Percentiles rank a stretch among this genome's conserved stretches.
Conservation (phyloP, 1,140 invertebrate genomes). For the Cecropterus lyciades region DNA sequence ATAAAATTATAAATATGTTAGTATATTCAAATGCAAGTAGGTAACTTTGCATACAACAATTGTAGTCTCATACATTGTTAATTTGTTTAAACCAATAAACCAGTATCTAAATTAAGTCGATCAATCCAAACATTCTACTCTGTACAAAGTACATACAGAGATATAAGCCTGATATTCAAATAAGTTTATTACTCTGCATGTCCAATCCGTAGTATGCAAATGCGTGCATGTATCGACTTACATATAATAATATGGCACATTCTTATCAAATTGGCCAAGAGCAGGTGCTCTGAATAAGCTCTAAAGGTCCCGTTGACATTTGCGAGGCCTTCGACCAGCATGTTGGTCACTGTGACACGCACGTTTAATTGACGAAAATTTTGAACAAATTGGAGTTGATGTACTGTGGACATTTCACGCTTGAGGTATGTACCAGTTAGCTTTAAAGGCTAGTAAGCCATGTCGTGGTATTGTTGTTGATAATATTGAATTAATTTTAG, state of each 20-base stretch:
- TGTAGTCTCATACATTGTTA: not conserved
- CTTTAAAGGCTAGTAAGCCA: slow-evolving; percentile 6
- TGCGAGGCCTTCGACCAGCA: slow-evolving; percentile 56
- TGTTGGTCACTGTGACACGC: slow-evolving; percentile 61
- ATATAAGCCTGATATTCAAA: not conserved
- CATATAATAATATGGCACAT: slow-evolving; percentile 20
- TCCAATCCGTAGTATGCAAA: not conserved
- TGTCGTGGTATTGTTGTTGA: not conserved
- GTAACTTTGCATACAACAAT: not conserved
- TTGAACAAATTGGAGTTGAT: slow-evolving; percentile 14
- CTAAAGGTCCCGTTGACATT: slow-evolving; percentile 72
- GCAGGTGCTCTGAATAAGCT: slow-evolving; percentile 62
- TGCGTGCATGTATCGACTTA: slow-evolving; percentile 3
- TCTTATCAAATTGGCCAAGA: slow-evolving; percentile 40
- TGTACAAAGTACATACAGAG: not conserved
- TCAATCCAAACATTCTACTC: not conserved
- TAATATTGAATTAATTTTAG: too few species aligned
- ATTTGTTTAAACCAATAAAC: not conserved
- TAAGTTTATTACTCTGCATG: too few species aligned
- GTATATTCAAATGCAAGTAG: too few species aligned
- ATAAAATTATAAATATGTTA: too few species aligned
- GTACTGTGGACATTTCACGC: not conserved
- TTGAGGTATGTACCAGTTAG: slow-evolving; percentile 5
- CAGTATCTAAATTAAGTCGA: not conserved
- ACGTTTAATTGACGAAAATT: slow-evolving; percentile 35